Percentiles rank a stretch among this genome's conserved stretches.
These are phyloP conservation scores for Diuraphis noxia DNA, from an alignment of 1,140 invertebrate genomes.

Conservation along the genomic window DNA sequence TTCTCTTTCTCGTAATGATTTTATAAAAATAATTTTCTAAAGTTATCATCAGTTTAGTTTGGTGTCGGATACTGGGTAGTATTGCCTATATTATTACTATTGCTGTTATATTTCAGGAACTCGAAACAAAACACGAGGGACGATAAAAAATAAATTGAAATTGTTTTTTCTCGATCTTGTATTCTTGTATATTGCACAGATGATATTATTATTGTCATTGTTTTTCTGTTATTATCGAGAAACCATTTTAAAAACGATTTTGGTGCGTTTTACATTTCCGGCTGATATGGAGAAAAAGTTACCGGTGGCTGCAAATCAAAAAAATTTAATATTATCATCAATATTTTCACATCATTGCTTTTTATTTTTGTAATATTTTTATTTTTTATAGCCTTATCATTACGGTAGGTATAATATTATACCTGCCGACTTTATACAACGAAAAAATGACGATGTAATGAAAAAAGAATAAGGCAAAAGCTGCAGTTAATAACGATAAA, in stretches of 20 bases:
- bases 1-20: not conserved
- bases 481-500: not conserved
- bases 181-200: not conserved
- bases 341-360: slow-evolving; percentile 8
- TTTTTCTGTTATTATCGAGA: not conserved
- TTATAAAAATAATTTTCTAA: not conserved
- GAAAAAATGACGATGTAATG: not conserved
- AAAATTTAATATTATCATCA: not conserved
- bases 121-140: not conserved
- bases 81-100: no score
- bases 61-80: not conserved
- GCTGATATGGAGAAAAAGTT: not conserved
- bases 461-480: slow-evolving; percentile 9
- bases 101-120: not conserved
- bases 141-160: not conserved
- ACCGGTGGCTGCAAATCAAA: not conserved
- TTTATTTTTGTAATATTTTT: slow-evolving; percentile 17
- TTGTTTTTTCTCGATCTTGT: slow-evolving; percentile 1
- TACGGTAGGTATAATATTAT: not conserved
- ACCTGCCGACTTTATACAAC: not conserved
- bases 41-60: not conserved
- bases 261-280: not conserved
- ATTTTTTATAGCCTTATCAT: not conserved
- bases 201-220: not conserved
- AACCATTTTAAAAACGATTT: not conserved